These are phyloP conservation scores for Siderastrea radians DNA, from an alignment of 92 coral and sea anemone genomes.

Conservation along the genomic window DNA sequence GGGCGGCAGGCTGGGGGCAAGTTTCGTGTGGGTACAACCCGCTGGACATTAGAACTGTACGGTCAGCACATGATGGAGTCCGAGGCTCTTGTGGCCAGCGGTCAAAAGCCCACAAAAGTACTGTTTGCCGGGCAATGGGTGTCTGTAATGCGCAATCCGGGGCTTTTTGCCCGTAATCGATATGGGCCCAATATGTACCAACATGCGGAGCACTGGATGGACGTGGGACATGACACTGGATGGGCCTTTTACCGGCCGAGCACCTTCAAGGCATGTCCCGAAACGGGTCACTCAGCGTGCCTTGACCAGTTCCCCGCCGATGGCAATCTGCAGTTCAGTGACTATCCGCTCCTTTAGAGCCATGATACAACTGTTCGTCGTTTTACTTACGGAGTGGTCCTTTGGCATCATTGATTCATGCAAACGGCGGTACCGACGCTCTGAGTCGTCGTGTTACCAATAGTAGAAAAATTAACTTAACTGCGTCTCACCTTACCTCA, in stretches of 20 bases:
- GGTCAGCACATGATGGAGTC: slow-evolving; percentile 99
- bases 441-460: no score
- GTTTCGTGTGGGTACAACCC: slow-evolving; percentile 80
- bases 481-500: neutral
- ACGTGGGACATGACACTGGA: slow-evolving; percentile 81
- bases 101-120: slow-evolving; percentile 93
- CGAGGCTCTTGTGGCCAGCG: slow-evolving; percentile 87
- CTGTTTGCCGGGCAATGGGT: slow-evolving; percentile 96
- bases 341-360: slow-evolving; percentile 33
- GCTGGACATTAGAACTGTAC: slow-evolving; percentile 93
- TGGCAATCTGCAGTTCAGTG: slow-evolving; percentile 94
- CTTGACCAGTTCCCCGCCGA: slow-evolving; percentile 93
- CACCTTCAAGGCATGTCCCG: slow-evolving; percentile 74
- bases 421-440: no score
- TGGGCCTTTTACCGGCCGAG: slow-evolving; percentile 94
- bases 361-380: no score
- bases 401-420: no score
- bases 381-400: no score
- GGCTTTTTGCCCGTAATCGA: slow-evolving; percentile 96
- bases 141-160: slow-evolving; percentile 96
- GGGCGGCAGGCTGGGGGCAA: slow-evolving; percentile 98
- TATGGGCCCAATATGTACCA: slow-evolving; percentile 89
- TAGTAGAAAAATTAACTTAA: no score
- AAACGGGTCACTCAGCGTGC: slow-evolving; percentile 93
- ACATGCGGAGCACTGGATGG: slow-evolving; percentile 99